Percentiles rank a stretch among this genome's conserved stretches.
phyloP scores from a whole-genome alignment of 37 sponge, comb jelly and placozoan genomes.

The Tethya wilhelma region DNA sequence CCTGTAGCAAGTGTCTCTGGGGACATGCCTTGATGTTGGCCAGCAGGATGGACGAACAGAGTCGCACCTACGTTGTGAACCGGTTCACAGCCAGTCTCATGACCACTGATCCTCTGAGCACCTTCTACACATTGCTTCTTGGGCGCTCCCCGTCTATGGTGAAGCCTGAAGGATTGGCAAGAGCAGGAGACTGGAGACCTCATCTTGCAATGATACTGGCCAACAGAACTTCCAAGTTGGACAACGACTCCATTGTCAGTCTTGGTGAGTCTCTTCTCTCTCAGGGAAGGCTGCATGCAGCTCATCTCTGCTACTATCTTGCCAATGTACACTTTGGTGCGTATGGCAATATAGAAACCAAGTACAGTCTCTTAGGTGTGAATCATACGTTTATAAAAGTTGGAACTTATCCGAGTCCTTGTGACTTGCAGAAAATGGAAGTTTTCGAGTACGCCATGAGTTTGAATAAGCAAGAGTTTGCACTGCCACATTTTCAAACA shows the following conservation, averaged over 20 bases:
- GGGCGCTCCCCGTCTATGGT: constrained; percentile 58
- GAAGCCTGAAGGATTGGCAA: constrained; percentile 67
- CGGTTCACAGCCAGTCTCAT: constrained; percentile 79
- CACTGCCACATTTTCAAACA: constrained; percentile 64
- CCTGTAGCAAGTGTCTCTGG: constrained; percentile 68
- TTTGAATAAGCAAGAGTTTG: constrained; percentile 56
- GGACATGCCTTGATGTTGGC: constrained; percentile 85
- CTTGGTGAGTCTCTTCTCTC: constrained; percentile 69
- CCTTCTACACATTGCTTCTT: constrained; percentile 83
- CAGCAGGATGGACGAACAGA: constrained; percentile 81
- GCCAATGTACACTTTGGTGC: constrained; percentile 42
- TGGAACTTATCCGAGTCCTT: constrained; percentile 33
- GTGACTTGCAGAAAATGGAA: constrained; percentile 58
- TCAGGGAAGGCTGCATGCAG: constrained; percentile 41
- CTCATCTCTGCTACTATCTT: constrained; percentile 77
- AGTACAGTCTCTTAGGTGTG: constrained; percentile 71
- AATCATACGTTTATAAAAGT: constrained; percentile 18
- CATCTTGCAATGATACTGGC: constrained; percentile 84
- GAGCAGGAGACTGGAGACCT: constrained; percentile 78
- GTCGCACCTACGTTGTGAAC: constrained; percentile 75
- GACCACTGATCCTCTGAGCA: constrained; percentile 74
- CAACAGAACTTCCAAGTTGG: constrained; percentile 37
- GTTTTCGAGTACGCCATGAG: constrained; percentile 75
- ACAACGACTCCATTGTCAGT: constrained; percentile 38
- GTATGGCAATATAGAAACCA: constrained; percentile 30